These are phyloP conservation scores for Sebastes goodei DNA, from an alignment of 2,797 vertebrate species.

Conservation along the genomic window DNA sequence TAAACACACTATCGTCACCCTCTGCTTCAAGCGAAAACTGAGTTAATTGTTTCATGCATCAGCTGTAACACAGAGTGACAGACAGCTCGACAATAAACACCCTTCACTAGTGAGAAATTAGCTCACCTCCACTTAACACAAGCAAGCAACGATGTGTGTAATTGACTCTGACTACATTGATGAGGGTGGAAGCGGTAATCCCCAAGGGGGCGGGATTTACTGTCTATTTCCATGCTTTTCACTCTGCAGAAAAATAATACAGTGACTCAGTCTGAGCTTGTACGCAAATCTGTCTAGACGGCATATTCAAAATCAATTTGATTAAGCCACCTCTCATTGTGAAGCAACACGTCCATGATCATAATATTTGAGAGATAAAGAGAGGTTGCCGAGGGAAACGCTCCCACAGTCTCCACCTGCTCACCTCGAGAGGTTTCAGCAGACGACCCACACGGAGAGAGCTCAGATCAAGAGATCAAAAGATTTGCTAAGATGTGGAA, in stretches of 20 bases:
- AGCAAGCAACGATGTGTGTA: conserved; percentile 73
- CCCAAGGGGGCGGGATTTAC: conserved; percentile 34
- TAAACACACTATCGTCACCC: background rate
- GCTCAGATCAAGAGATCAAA: conserved; percentile 54
- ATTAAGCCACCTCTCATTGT: conserved; percentile 22
- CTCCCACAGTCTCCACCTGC: conserved; percentile 9
- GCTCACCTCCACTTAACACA: conserved; percentile 69
- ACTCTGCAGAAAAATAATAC: conserved; percentile 45
- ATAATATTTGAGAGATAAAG: conserved; percentile 7
- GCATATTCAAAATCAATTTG: conserved; percentile 40
- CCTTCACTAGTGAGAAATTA: conserved; percentile 55
- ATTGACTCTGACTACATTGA: conserved; percentile 73
- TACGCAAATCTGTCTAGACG: conserved; percentile 39
- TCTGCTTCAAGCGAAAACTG: conserved; percentile 19
- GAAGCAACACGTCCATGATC: conserved; percentile 8
- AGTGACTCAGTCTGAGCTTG: conserved; percentile 20
- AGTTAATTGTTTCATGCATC: conserved; percentile 52
- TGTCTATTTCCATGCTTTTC: conserved; percentile 34
- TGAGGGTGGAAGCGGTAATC: conserved; percentile 57
- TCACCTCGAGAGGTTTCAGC: conserved; percentile 31
- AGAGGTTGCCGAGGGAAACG: background rate
- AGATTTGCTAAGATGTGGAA: conserved; percentile 49
- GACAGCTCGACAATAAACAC: conserved; percentile 56
- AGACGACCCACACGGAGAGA: conserved; percentile 12
- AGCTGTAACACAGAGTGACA: conserved; percentile 53